phyloP scores from a whole-genome alignment of 2,113 vertebrate genomes.

The Corynorhinus townsendii region DNA sequence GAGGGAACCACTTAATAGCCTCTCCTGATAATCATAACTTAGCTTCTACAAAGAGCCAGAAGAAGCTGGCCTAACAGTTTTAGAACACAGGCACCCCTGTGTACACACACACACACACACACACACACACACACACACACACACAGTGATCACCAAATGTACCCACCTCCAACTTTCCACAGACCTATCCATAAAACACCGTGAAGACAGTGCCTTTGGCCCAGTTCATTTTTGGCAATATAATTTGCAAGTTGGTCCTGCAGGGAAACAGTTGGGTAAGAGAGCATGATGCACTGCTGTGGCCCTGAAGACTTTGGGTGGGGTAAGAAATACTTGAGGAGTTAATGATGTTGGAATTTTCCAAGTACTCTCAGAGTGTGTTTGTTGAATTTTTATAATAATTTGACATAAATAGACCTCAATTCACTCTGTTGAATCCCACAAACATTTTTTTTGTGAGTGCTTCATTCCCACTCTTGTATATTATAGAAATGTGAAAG shows the following conservation, averaged over 20 bases:
- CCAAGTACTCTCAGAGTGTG: background rate
- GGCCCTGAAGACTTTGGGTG: background rate
- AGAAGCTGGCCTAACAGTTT: background rate
- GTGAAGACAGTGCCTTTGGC: background rate
- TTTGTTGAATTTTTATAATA: conserved; percentile 43
- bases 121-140: background rate
- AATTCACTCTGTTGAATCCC: background rate
- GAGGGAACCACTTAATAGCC: background rate
- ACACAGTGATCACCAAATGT: background rate
- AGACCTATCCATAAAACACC: background rate
- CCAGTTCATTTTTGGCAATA: background rate
- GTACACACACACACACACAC: background rate
- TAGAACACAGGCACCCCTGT: background rate
- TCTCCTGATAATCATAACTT: background rate
- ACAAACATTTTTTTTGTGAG: background rate
- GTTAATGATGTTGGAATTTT: background rate
- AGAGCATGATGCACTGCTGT: background rate
- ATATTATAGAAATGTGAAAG: background rate
- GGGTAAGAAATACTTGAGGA: background rate
- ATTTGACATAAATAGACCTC: background rate
- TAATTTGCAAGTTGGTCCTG: background rate
- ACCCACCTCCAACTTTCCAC: background rate
- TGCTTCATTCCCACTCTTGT: background rate
- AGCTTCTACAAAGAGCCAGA: background rate
- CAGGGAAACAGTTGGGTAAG: background rate